phyloP scores from a whole-genome alignment of 2,113 vertebrate genomes.

The Pogonocichla stellata region DNA sequence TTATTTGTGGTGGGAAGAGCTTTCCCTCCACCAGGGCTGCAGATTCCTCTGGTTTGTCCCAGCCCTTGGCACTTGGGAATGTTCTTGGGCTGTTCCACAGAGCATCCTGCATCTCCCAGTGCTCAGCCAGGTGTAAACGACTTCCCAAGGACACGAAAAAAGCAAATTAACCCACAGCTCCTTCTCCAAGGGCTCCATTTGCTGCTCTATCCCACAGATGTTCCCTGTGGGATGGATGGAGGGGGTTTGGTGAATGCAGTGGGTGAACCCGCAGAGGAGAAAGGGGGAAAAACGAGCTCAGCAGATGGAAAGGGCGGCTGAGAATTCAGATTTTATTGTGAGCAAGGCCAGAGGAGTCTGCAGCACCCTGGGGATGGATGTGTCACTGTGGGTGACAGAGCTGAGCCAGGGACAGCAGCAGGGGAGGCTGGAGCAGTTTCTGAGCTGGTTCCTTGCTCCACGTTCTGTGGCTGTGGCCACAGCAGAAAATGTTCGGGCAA shows the following conservation, averaged over 20 bases:
- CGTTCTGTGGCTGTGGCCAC: neutral
- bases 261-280: neutral
- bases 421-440: neutral
- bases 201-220: accelerated
- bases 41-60: neutral
- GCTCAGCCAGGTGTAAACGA: neutral
- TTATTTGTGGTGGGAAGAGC: neutral
- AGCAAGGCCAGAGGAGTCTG: neutral
- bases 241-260: neutral
- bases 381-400: neutral
- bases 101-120: accelerated
- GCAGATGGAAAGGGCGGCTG: neutral
- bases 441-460: accelerated
- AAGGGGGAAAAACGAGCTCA: accelerated
- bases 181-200: neutral
- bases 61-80: neutral
- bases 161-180: neutral
- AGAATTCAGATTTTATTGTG: neutral
- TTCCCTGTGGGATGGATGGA: accelerated
- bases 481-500: accelerated
- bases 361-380: neutral
- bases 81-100: neutral
- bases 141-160: neutral
- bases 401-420: accelerated
- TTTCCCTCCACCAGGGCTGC: neutral